Percentiles rank a stretch among this genome's conserved stretches.
Evolutionary conservation across 2,797 vertebrate species (phyloP).

Genomic region (Etheostoma perlongum): DNA sequence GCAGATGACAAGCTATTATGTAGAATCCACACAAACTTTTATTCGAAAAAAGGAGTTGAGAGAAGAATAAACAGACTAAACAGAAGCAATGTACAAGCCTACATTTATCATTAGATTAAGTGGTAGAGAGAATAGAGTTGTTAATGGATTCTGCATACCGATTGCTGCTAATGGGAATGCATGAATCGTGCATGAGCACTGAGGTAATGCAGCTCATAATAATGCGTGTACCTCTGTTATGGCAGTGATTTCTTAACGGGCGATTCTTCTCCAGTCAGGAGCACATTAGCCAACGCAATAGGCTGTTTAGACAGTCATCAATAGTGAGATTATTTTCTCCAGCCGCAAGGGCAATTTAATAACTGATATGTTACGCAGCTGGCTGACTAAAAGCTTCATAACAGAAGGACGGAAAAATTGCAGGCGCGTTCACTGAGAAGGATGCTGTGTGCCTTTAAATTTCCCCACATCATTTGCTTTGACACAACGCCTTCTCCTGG

Average conservation of each 20-base stretch:
- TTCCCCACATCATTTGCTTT: conserved; percentile 24
- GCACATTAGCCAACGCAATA: conserved; percentile 43
- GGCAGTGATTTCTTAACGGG: conserved; percentile 47
- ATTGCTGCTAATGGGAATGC: conserved; percentile 53
- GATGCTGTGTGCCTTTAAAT: not conserved
- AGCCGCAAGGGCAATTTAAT: conserved; percentile 49
- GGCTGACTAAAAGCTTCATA: conserved; percentile 41
- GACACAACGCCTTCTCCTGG: conserved; percentile 24
- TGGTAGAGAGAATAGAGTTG: conserved; percentile 41
- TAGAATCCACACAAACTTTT: conserved; percentile 33
- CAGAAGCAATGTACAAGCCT: conserved; percentile 17
- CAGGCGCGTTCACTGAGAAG: not conserved
- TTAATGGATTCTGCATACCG: conserved; percentile 59
- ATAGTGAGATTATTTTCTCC: conserved; percentile 42
- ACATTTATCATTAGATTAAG: conserved; percentile 59
- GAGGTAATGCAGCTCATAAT: conserved; percentile 46
- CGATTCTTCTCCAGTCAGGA: conserved; percentile 33
- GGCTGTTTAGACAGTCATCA: conserved; percentile 56
- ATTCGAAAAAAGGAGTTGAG: conserved; percentile 34
- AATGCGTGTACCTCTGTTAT: conserved; percentile 22
- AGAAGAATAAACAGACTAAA: conserved; percentile 35
- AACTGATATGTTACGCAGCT: conserved; percentile 47
- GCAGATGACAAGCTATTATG: conserved; percentile 53
- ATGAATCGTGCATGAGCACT: conserved; percentile 55
- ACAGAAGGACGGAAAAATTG: conserved; percentile 20